Conservation (phyloP, 37 sponge, comb jelly and placozoan species). For the Ianthella basta region DNA sequence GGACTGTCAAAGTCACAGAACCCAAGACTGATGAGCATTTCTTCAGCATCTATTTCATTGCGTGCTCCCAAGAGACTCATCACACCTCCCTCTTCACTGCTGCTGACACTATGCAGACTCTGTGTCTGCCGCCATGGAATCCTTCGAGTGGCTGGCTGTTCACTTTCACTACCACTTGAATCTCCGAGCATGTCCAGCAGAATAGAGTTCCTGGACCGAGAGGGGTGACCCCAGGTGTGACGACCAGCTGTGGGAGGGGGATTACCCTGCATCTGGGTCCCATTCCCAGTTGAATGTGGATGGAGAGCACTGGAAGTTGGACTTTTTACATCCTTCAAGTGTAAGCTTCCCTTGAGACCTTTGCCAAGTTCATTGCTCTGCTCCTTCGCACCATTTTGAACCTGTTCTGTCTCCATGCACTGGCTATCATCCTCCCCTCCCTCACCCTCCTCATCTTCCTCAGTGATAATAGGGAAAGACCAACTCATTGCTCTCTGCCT, state of each 20-base stretch:
- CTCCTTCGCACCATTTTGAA: background rate
- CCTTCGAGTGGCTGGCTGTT: background rate
- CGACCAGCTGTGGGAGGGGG: background rate
- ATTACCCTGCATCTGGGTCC: background rate
- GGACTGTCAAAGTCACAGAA: conserved; percentile 79
- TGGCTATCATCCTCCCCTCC: background rate
- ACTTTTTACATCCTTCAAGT: background rate
- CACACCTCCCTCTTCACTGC: background rate
- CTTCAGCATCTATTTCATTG: conserved; percentile 7
- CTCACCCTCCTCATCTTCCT: background rate
- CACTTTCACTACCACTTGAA: conserved; percentile 24
- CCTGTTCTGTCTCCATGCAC: too few species aligned
- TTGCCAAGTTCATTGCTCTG: too few species aligned
- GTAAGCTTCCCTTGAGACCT: too few species aligned
- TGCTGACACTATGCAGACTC: conserved; percentile 2
- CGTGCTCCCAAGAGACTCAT: background rate
- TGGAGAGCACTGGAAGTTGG: background rate
- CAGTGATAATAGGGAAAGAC: background rate
- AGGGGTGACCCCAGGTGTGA: background rate
- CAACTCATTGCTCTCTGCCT: background rate
- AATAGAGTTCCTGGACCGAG: background rate
- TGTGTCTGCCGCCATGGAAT: background rate
- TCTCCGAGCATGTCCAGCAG: background rate
- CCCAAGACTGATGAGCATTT: conserved; percentile 63
- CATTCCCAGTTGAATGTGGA: background rate